Percentiles rank a stretch among this genome's conserved stretches.
These are phyloP conservation scores for Podarcis cretensis DNA, from an alignment of 2,113 vertebrate species.

Conservation along the genomic window DNA sequence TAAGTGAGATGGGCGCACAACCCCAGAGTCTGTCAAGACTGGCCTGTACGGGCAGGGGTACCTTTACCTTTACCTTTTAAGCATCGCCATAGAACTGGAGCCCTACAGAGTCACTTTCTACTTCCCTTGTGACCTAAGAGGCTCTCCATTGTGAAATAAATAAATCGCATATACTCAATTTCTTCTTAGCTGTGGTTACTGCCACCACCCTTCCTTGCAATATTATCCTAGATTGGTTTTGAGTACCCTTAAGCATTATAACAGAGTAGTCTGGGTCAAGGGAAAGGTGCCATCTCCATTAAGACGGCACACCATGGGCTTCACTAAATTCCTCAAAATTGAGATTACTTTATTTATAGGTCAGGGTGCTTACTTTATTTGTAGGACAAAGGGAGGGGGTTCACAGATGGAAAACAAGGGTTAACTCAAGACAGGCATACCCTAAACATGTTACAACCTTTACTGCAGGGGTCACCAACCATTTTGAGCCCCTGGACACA, in stretches of 20 bases:
- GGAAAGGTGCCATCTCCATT: neutral
- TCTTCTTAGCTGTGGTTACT: neutral
- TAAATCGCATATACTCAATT: neutral
- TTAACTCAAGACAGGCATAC: too few relatives aligned
- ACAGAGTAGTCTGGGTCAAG: neutral
- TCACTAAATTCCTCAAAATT: neutral
- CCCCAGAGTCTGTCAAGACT: too few relatives aligned
- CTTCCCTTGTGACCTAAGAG: neutral
- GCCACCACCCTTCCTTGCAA: neutral
- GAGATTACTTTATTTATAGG: neutral
- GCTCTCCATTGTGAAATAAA: neutral
- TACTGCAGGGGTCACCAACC: too few relatives aligned
- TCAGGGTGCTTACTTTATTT: neutral
- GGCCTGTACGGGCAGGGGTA: too few relatives aligned
- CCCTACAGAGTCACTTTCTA: too few relatives aligned
- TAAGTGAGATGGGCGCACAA: too few relatives aligned
- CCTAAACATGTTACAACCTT: too few relatives aligned
- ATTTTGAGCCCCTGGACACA: too few relatives aligned
- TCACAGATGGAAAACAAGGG: neutral
- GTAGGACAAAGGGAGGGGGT: neutral
- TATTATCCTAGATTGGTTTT: neutral
- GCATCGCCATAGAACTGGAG: too few relatives aligned
- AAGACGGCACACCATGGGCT: neutral
- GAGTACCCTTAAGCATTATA: neutral
- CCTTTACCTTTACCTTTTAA: too few relatives aligned